Conservation (phyloP, 2,888 invertebrate genomes). For the Ormyrus labotus region DNA sequence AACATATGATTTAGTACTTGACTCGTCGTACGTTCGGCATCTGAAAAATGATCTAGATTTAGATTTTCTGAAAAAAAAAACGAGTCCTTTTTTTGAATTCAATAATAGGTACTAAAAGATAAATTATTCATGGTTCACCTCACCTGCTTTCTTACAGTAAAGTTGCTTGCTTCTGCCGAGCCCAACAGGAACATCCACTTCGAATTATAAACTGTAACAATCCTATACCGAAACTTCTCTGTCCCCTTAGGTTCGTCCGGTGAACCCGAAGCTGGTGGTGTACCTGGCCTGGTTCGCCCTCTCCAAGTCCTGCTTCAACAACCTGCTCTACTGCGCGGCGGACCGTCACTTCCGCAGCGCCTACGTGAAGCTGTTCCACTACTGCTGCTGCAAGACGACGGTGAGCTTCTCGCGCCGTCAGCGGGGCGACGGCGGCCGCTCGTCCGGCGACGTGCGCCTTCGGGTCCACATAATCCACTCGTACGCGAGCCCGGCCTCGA, state of each 20-base stretch:
- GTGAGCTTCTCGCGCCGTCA: constrained; percentile 82
- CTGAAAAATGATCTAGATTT: too few relatives aligned
- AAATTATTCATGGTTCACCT: too few relatives aligned
- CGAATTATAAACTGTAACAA: too few relatives aligned
- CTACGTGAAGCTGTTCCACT: constrained; percentile 85
- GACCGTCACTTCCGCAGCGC: constrained; percentile 84
- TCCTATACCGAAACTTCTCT: not conserved
- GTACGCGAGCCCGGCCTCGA: constrained; percentile 78
- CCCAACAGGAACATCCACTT: too few relatives aligned
- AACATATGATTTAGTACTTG: too few relatives aligned
- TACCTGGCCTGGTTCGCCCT: constrained; percentile 84
- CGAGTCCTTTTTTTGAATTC: too few relatives aligned
- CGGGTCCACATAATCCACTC: constrained; percentile 85
- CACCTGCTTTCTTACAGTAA: too few relatives aligned
- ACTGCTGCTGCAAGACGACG: constrained; percentile 88
- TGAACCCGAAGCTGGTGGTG: constrained; percentile 72
- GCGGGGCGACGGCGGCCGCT: constrained; percentile 77
- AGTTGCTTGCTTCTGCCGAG: too few relatives aligned
- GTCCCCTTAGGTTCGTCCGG: constrained; percentile 41
- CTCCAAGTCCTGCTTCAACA: constrained; percentile 83
- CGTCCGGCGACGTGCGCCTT: constrained; percentile 77
- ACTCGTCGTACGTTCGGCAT: too few relatives aligned
- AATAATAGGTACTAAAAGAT: too few relatives aligned
- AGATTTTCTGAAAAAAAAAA: too few relatives aligned
- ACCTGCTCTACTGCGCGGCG: constrained; percentile 81